Evolutionary conservation across 2,113 vertebrate species (phyloP), one percentile per base, ranked within the genome.

Genomic region (Scomber japonicus): DNA sequence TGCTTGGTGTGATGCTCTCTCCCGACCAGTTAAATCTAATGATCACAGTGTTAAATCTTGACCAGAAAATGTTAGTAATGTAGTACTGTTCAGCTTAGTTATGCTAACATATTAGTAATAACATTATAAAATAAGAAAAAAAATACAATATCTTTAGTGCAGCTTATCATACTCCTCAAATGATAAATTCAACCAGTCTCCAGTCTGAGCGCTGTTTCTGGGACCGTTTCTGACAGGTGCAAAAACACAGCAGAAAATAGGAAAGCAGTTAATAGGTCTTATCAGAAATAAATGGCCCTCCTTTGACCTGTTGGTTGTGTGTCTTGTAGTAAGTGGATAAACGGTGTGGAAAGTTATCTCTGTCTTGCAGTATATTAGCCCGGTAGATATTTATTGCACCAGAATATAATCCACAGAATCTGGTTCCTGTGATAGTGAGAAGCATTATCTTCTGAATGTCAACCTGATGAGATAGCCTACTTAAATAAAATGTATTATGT

Each of bases 231-330:
- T 40, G 35, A 40, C 5, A 9, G 35, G 35, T 9, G 9, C 35
- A 31, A 49, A 68, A 84, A 72, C 16, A 56, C 19, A 53, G 35
- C 59, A 78, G 44, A 68, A 5, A 46, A 75, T 46, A 64, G n/a
- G 11, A 56, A 71, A 21, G 13, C 69, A 48, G 11, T 60, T n/a
- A 21, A 21, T 35, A 8, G 45, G 50, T 73, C 3, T 21, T 51
- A 59, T 57, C 27, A 51, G 56, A 73, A 67, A 44, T 45, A 45
- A 35, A 45, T 40, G 15, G 64, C 56, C 44, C 49, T n/a, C 3
- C 35, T 3, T 14, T 75, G 15, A 65, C 48, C 10, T 71, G 40
- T 51, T 74, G 31, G 49, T 30, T 24, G 13, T 27, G 6, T 68
- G 63, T 78, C 35, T 74, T 53, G 19, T 51, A 13, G 30, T 19